Evolutionary conservation across 2,888 invertebrate species (phyloP), one percentile per base, ranked within the genome.

Genomic region (Lomographa bimaculata): DNA sequence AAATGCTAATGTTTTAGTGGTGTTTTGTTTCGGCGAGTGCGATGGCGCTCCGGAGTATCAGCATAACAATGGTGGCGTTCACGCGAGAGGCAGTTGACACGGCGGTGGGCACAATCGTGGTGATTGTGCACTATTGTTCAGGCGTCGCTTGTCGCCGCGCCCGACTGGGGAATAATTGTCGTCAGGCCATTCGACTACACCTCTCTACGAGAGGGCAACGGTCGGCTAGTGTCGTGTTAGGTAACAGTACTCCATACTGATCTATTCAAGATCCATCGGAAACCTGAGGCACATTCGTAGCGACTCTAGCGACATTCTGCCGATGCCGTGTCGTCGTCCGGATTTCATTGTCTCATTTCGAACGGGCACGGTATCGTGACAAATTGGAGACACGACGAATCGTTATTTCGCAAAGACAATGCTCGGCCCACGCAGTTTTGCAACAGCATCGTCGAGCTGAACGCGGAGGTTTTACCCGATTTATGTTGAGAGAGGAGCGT

Each of bases 71-170:
- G 64, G 69, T 64, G 57, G 62, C 63, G 69, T 74, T 71, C 76
- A 74, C 68, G 70, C 71, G 67, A 71, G 79, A 81, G 79, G 75
- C 81, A 72, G 81, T 80, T 76, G 85, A 80, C 85, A 79, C 76
- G 37, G 41, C 57, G 54, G 64, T 54, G 60, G 56, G 53, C 63
- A 79, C 78, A 80, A 71, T 75, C 74, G 73, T 70, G 57, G 68
- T 72, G 79, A 80, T 81, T 82, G 84, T 79, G 68, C 68, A 72
- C 78, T 78, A 84, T 86, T 85, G 85, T 87, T 80, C 69, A 70
- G 60, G 57, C 65, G 61, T 59, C 53, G 62, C 49, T 51, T 54
- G 71, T 62, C 62, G 56, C 56, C 33, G 58, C 54, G 64, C 41
- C 65, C 64, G 64, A 68, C 63, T 60, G 60, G 74, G 58, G 62